Conservation (phyloP, 2,888 invertebrate species). For the Synergus laeviventris region DNA sequence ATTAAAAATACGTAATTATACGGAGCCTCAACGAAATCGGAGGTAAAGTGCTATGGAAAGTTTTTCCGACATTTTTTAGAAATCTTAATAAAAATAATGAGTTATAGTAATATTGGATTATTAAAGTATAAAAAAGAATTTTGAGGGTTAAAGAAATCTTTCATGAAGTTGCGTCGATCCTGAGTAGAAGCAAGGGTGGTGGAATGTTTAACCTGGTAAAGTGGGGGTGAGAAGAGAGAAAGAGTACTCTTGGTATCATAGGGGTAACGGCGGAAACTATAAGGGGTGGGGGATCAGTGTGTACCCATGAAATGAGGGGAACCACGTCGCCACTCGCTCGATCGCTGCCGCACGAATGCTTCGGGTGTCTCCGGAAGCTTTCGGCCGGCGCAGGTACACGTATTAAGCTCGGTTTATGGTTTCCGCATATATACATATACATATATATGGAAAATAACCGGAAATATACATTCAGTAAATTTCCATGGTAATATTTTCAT, state of each 20-base stretch:
- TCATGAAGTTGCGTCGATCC: conserved; percentile 25
- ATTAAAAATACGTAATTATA: too few species aligned
- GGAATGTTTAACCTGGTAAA: background rate
- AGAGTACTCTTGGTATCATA: conserved; percentile 29
- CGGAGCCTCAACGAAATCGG: too few species aligned
- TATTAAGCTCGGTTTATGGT: conserved; percentile 35
- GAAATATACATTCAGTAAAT: conserved; percentile 20
- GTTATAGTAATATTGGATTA: too few species aligned
- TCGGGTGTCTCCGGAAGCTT: conserved; percentile 59
- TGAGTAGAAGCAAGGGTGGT: conserved; percentile 9
- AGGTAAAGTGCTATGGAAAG: too few species aligned
- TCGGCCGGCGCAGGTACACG: conserved; percentile 48
- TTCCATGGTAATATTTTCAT: conserved; percentile 28
- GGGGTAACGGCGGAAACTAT: conserved; percentile 25
- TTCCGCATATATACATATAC: conserved; percentile 12
- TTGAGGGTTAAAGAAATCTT: background rate
- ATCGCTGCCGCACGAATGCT: conserved; percentile 52
- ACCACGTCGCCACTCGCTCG: conserved; percentile 57
- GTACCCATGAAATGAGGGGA: conserved; percentile 44
- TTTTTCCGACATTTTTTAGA: too few species aligned
- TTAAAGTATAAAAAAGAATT: background rate
- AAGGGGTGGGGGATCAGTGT: conserved; percentile 35
- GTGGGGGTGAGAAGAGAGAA: conserved; percentile 31
- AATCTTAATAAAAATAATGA: too few species aligned
- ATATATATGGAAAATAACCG: conserved; percentile 11